Base-by-base conservation (phyloP, 2,888 invertebrate genomes). In the Chaetoderma sp. region DNA sequence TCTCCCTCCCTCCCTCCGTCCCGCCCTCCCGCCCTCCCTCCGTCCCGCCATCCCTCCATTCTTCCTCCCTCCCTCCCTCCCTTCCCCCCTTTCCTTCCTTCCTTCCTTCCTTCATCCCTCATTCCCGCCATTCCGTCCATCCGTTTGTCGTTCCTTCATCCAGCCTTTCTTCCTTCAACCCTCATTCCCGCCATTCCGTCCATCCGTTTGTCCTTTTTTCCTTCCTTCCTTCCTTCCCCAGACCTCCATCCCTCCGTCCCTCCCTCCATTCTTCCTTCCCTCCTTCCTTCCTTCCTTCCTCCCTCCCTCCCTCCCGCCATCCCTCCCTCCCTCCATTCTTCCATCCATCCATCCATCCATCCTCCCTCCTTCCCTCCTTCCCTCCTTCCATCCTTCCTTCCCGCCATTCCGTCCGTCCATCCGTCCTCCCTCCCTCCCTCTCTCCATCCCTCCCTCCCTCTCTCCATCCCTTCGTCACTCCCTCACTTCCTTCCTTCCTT, bases 401-500 rank as follows among this genome's bases (percentile, higher is more conserved):
- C 13, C 56, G n/a, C n/a, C n/a, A n/a, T n/a, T n/a, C n/a, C n/a
- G n/a, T n/a, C n/a, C n/a, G n/a, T n/a, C n/a, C n/a, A n/a, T n/a
- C n/a, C n/a, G n/a, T n/a, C n/a, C n/a, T n/a, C n/a, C n/a, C n/a
- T n/a, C n/a, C n/a, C n/a, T n/a, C n/a, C n/a, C n/a, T n/a, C n/a
- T n/a, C n/a, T n/a, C n/a, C n/a, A n/a, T n/a, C n/a, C n/a, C n/a
- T n/a, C n/a, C n/a, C n/a, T n/a, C n/a, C n/a, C n/a, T n/a, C n/a
- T n/a, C n/a, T n/a, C n/a, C n/a, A n/a, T 27, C 21, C 21, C 59
- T 50, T 23, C 56, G n/a, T 28, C 49, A 8, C 49, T 27, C 25
- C 21, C 59, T 59, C 49, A 5, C 21, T 27, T 23, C 13, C 57
- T 27, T 49, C 56, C 54, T 59, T 52, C 56, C 25, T 8, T 52